Conservation (phyloP, 2,888 invertebrate genomes). For the Conus canariensis region DNA sequence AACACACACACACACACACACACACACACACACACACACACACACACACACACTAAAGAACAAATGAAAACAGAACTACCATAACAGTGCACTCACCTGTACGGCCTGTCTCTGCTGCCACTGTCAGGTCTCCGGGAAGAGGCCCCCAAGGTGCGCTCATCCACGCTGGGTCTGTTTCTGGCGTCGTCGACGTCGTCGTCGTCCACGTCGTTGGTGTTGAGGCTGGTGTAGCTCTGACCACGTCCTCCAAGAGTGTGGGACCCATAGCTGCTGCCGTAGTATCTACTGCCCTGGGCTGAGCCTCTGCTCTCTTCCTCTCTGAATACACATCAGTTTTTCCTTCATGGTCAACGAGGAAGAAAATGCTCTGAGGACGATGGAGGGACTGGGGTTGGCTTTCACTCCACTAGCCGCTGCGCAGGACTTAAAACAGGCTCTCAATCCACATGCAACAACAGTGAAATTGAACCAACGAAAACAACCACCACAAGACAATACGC, state of each 20-base stretch:
- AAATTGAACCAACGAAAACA: too few species aligned
- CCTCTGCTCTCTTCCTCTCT: neutral
- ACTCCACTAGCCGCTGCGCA: too few species aligned
- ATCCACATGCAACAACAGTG: too few species aligned
- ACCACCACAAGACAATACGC: too few species aligned
- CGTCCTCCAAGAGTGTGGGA: conserved; percentile 54
- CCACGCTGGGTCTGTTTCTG: neutral
- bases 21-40: too few species aligned
- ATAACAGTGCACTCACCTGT: neutral
- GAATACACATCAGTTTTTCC: neutral
- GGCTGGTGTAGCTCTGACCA: conserved; percentile 53
- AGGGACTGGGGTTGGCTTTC: too few species aligned
- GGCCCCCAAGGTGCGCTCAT: neutral
- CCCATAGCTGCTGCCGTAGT: conserved; percentile 48
- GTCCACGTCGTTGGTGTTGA: neutral
- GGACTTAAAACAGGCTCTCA: too few species aligned
- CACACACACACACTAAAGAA: too few species aligned
- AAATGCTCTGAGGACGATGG: too few species aligned
- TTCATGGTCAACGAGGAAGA: neutral
- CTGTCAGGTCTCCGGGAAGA: neutral
- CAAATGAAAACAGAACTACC: too few species aligned
- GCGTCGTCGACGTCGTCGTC: neutral
- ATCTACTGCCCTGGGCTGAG: neutral
- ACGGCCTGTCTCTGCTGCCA: neutral
- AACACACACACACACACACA: too few species aligned